These are phyloP conservation scores for Coranthus polyacanthus DNA, from an alignment of 2,797 vertebrate genomes.

Conservation along the genomic window DNA sequence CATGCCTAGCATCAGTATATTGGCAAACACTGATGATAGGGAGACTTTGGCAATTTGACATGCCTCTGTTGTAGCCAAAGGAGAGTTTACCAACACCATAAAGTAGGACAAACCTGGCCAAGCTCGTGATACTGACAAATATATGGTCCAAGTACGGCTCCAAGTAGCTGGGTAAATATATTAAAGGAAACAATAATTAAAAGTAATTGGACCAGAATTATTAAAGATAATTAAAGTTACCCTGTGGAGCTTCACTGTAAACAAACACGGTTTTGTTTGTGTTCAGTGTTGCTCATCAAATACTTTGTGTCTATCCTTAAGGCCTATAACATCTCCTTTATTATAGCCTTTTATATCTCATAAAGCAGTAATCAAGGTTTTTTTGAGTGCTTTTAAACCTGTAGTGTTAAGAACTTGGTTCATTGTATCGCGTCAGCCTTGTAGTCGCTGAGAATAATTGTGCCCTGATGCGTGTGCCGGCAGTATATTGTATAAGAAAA, in stretches of 20 bases:
- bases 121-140: constrained; percentile 26
- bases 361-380: background rate
- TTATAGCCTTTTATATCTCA: background rate
- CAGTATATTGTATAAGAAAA: too few relatives aligned
- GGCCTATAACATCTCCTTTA: background rate
- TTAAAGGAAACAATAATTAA: constrained; percentile 31
- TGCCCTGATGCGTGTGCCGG: too few relatives aligned
- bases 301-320: constrained; percentile 17
- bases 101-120: constrained; percentile 60
- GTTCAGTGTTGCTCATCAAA: constrained; percentile 6
- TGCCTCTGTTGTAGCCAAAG: constrained; percentile 45
- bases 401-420: too few relatives aligned
- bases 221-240: constrained; percentile 39
- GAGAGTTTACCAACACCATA: constrained; percentile 43
- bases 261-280: constrained; percentile 44
- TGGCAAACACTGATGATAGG: constrained; percentile 54
- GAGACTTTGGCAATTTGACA: constrained; percentile 63
- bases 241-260: constrained; percentile 26
- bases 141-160: constrained; percentile 18
- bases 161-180: constrained; percentile 21
- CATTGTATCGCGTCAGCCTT: too few relatives aligned
- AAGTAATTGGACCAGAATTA: constrained; percentile 39
- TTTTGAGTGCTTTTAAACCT: background rate
- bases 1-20: constrained; percentile 48
- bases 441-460: too few relatives aligned